Evolutionary conservation across 2,113 vertebrate genomes (phyloP), one percentile per base, ranked within the genome.

Genomic region (Amphiprion percula): DNA sequence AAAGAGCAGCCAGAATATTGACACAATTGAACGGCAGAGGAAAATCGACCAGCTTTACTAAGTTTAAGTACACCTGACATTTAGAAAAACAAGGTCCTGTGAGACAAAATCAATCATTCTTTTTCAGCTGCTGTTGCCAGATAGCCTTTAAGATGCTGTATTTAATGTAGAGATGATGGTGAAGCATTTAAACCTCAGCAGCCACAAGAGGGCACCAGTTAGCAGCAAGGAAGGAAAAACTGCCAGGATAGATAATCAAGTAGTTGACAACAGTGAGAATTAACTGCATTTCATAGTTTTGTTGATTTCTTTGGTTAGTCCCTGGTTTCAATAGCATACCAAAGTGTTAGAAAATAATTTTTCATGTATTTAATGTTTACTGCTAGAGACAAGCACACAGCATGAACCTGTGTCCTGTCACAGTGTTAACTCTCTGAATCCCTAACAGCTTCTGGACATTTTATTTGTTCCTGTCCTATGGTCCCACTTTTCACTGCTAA

Each of bases 141-240:
- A 52, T 46, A 15, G 10, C 8, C 8, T 56, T 68, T 24, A 19
- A n/a, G 10, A 39, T 52, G 4, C 24, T 30, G 26, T 49, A 49
- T 74, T 80, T 68, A 74, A 77, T 19, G 24, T 0, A 23, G 33
- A 55, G 10, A 4, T 54, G 11, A 61, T 4, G n/a, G n/a, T 37
- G 16, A 70, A 75, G 37, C 39, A 44, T 3, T 75, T 59, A 19
- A 30, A 67, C 28, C 8, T 58, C 44, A 72, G 26, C 37, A 16
- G n/a, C 71, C 90, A 91, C 79, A 10, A 87, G 87, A 84, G 87
- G 83, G 82, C 55, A 37, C 63, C 64, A 84, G 68, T 23, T 26
- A 52, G 15, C 69, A 9, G 47, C 55, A 17, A 23, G 2, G 2
- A 21, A 39, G 5, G 49, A 12, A 54, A 30, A 23, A 52, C 24